A percentile compares a stretch with the other conserved stretches of the same genome.
These are phyloP conservation scores for Torymus tubicola DNA, from an alignment of 2,888 invertebrate species.

Conservation along the genomic window DNA sequence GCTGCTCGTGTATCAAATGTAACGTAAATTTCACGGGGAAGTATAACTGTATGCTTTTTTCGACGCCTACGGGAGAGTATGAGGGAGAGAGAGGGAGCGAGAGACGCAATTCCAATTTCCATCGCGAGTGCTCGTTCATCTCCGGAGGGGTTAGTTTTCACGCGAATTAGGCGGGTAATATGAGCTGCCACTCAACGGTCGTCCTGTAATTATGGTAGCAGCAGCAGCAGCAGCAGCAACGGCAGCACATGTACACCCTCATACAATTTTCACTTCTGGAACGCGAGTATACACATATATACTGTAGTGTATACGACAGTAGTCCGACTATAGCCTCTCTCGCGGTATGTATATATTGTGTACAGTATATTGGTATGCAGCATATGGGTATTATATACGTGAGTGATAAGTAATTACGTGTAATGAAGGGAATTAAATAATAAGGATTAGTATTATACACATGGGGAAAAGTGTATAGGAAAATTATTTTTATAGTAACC, in stretches of 20 bases:
- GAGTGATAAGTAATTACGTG: slow-evolving; percentile 21
- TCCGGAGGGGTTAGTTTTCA: slow-evolving; percentile 71
- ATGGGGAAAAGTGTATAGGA: no score
- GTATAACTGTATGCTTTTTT: not conserved
- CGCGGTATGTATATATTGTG: not conserved
- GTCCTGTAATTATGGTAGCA: slow-evolving; percentile 72
- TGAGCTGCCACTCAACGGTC: slow-evolving; percentile 74
- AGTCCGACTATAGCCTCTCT: not conserved
- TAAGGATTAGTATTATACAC: no score
- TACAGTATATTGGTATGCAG: not conserved
- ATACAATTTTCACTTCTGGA: slow-evolving; percentile 52
- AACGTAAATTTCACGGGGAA: slow-evolving; percentile 3
- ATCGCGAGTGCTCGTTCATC: slow-evolving; percentile 21
- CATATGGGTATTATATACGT: no score
- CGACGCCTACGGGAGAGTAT: slow-evolving; percentile 12
- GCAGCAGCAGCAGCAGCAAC: no score
- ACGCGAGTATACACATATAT: not conserved
- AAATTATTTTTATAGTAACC: no score
- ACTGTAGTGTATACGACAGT: not conserved
- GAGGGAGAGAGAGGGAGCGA: no score
- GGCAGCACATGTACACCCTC: slow-evolving; percentile 54
- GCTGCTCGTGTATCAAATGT: no score
- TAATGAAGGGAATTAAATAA: not conserved
- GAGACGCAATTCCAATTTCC: slow-evolving; percentile 28
- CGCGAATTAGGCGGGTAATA: slow-evolving; percentile 73